Base-by-base conservation (phyloP, 2,797 vertebrate species). In the Xiphorhynchus erythropygius region DNA sequence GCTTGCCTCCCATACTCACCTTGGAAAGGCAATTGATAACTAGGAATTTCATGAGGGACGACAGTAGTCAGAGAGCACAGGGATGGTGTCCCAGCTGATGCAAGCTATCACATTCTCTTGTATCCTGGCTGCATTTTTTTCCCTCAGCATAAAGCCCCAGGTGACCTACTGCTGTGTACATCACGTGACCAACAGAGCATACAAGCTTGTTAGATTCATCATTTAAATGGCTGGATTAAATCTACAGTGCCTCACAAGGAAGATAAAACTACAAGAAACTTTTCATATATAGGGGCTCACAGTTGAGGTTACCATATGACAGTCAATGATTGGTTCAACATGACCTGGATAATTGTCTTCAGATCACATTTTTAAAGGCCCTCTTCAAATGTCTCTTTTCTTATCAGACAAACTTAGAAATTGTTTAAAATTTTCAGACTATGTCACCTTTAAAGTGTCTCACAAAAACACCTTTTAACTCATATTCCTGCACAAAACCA, bases 61-160 rank as follows among this genome's bases (percentile, higher is more conserved):
- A 32, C 0, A 37, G 19, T 1, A 88, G 23, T 23, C 44, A 78
- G 22, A 0, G 0, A 83, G 25, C 5, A 7, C 44, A 74, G 53
- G 16, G 30, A 81, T 21, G 22, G 19, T 11, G 11, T 35, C 10
- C 18, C 35, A 25, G 11, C 50, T 53, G 50, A 53, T 47, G 65
- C 64, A 70, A 81, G 44, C 42, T 23, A 39, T 5, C 39, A 18
- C 27, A 24, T 74, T 69, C 37, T 65, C 47, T 53, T 33, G 12
- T 24, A 65, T 65, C 12, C 22, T 33, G 49, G 24, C 22, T 76
- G 63, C 22, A 32, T 52, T 89, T 84, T 49, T 22, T 12, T 70
- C 44, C 41, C 5, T 2, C 4, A 1, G 41, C 55, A 73, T 13
- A 82, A 92, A 88, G 44, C 37, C 28, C 50, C 33, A 73, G 33